Base-by-base conservation (phyloP, 2,113 vertebrate genomes). In the Forbesichthys agassizii region DNA sequence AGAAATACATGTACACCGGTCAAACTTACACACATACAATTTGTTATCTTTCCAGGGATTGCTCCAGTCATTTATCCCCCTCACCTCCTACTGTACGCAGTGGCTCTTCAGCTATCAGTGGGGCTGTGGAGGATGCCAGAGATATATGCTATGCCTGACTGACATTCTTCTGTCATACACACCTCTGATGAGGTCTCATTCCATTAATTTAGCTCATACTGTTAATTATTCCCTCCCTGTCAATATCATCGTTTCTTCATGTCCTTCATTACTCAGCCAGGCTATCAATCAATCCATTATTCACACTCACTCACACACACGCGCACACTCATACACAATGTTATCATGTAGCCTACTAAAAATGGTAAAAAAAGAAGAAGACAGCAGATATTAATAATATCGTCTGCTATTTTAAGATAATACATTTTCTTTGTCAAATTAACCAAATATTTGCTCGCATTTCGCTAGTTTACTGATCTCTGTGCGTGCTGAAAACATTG, bases 21-120 rank as follows among this genome's bases (percentile, higher is more conserved):
- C 9, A 64, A 14, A 49, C 61, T 27, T 18, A 7, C 47, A 64
- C 16, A 11, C 61, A 64, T 9, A 13, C 3, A 6, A 14, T 7
- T 11, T 42, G 36, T 42, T 8, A 42, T 42, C 7, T 42, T 8
- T 42, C 36, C 36, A 42, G 36, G 36, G 36, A 0, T 42, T 42
- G 70, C 86, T 87, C 64, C 83, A 89, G 81, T 88, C 81, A 70
- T 72, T 85, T 88, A 88, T 79, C 75, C 82, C 82, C 73, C 66
- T 78, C 73, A 71, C 74, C 33, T 70, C 18, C 36, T 66, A 69
- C 84, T 86, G 83, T 84, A 74, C 83, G 78, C 77, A 80, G 74
- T 80, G 84, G 83, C 84, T 85, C 90, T 81, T 91, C 89, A 90
- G 92, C 86, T 87, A 91, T 93, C 92, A 92, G 68, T 66, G 65